These are phyloP conservation scores for Drosophila recens DNA, from an alignment of 2,888 invertebrate genomes.

Conservation along the genomic window DNA sequence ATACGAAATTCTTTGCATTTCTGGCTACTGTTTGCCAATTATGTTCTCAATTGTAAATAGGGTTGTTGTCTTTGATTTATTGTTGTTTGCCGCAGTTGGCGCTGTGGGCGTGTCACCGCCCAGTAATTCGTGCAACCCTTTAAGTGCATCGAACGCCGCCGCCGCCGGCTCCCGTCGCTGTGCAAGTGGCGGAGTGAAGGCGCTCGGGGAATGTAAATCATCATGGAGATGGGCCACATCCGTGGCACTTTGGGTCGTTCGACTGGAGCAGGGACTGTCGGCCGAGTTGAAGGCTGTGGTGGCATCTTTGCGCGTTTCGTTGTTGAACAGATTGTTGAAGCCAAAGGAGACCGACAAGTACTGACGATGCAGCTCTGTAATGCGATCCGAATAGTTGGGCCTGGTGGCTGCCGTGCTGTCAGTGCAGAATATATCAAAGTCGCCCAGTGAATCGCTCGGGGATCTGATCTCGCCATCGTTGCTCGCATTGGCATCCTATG, in stretches of 20 bases:
- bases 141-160: slow-evolving; percentile 34
- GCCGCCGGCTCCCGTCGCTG: slow-evolving; percentile 21
- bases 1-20: neutral
- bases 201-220: slow-evolving; percentile 78
- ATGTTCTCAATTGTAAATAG: slow-evolving; percentile 85
- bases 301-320: slow-evolving; percentile 45
- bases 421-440: slow-evolving; percentile 69
- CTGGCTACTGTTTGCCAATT: slow-evolving; percentile 82
- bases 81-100: slow-evolving; percentile 24
- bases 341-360: slow-evolving; percentile 84
- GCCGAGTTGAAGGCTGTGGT: slow-evolving; percentile 2
- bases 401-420: slow-evolving; percentile 50
- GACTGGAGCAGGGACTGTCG: slow-evolving; percentile 58
- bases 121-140: slow-evolving; percentile 49
- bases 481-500: slow-evolving; percentile 57
- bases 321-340: slow-evolving; percentile 83
- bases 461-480: slow-evolving; percentile 60
- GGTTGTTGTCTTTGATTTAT: slow-evolving; percentile 63
- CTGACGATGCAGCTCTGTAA: slow-evolving; percentile 84
- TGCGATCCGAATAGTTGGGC: slow-evolving; percentile 83
- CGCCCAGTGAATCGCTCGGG: slow-evolving; percentile 50
- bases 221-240: slow-evolving; percentile 54
- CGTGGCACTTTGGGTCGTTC: slow-evolving; percentile 40
- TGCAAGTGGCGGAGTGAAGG: slow-evolving; percentile 72
- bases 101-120: slow-evolving; percentile 35